phyloP scores from a whole-genome alignment of 1,140 invertebrate genomes.

The Laupala kohalensis region DNA sequence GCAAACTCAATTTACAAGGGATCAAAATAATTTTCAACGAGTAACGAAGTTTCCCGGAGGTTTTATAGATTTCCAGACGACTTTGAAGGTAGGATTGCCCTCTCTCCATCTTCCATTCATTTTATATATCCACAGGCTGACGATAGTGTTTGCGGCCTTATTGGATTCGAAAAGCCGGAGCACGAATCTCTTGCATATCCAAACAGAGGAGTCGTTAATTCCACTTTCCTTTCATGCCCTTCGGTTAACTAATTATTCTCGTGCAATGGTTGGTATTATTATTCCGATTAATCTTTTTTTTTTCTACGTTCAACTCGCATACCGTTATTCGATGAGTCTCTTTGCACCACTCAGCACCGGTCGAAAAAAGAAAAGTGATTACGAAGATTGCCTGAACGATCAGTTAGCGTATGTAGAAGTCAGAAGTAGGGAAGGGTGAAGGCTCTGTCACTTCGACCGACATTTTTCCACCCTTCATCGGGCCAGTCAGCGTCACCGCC shows the following conservation, averaged over 20 bases:
- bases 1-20: background rate
- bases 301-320: no score
- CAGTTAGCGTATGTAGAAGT: no score
- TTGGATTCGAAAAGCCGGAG: background rate
- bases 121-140: background rate
- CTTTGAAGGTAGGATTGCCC: background rate
- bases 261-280: background rate
- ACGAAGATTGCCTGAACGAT: no score
- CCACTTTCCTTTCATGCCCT: background rate
- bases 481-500: background rate
- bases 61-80: background rate
- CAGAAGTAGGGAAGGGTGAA: no score
- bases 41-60: background rate
- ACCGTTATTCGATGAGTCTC: no score
- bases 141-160: background rate
- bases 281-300: background rate
- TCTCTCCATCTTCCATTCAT: background rate
- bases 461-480: background rate
- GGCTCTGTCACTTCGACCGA: background rate
- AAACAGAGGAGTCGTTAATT: no score
- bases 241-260: background rate
- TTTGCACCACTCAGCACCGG: no score
- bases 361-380: no score
- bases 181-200: no score
- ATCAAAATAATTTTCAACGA: background rate